Conservation (phyloP, 2,113 vertebrate species). For the Falco punctatus region DNA sequence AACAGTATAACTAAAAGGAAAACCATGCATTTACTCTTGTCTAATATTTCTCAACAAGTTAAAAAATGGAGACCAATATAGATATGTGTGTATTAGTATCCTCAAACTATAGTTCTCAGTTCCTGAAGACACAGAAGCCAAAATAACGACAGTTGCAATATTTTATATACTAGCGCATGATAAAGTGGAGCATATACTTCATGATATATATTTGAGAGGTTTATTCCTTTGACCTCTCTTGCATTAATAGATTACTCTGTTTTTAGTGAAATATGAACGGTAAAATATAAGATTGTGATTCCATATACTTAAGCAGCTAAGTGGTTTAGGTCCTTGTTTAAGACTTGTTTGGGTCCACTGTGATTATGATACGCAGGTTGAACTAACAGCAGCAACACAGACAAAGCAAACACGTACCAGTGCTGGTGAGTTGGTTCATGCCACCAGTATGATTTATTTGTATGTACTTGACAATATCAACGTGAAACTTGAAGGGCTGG, state of each 20-base stretch:
- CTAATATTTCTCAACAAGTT: neutral
- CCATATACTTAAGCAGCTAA: neutral
- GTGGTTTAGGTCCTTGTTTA: neutral
- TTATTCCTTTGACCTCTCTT: neutral
- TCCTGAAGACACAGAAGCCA: neutral
- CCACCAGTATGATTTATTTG: neutral
- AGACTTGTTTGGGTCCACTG: rapidly evolving
- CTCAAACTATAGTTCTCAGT: neutral
- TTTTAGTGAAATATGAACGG: neutral
- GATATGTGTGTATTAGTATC: neutral
- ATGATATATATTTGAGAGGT: neutral
- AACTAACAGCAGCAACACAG: rapidly evolving
- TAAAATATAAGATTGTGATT: neutral
- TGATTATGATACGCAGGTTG: neutral
- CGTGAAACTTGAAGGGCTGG: neutral
- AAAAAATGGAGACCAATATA: neutral
- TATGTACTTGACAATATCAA: neutral
- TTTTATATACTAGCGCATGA: neutral
- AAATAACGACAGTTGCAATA: neutral
- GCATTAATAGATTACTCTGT: neutral
- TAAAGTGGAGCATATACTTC: neutral
- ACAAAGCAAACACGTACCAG: neutral
- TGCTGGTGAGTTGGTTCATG: neutral
- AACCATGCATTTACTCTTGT: neutral
- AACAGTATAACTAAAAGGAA: neutral